These are phyloP conservation scores for Amphiprion clarkii DNA, from an alignment of 2,797 vertebrate genomes.

Conservation along the genomic window DNA sequence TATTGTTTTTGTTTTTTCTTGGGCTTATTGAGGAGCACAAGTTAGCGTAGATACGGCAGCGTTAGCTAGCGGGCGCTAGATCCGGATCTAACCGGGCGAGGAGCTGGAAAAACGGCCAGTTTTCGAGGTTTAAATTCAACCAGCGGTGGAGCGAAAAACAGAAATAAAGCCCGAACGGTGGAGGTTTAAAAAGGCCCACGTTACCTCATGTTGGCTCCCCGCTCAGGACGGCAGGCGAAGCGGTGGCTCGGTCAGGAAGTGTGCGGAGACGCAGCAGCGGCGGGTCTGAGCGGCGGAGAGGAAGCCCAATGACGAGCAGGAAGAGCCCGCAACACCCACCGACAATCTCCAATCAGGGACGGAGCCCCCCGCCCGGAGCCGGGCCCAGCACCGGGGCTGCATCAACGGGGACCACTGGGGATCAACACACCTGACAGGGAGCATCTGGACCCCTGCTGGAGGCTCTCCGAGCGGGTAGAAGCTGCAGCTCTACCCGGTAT, in stretches of 20 bases:
- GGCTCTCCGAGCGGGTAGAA: too few species aligned
- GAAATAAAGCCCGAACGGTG: background rate
- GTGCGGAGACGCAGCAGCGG: conserved; percentile 62
- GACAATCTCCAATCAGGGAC: conserved; percentile 82
- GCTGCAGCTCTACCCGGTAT: too few species aligned
- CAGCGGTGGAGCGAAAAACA: background rate
- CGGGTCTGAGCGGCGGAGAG: conserved; percentile 77
- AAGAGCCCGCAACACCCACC: conserved; percentile 75
- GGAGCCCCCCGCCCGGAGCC: conserved; percentile 62
- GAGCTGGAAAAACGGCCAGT: background rate
- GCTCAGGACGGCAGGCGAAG: conserved; percentile 51
- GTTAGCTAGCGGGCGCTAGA: conserved; percentile 43
- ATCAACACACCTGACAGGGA: too few species aligned
- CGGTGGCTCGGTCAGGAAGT: conserved; percentile 78
- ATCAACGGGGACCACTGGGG: too few species aligned
- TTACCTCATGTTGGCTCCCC: conserved; percentile 80
- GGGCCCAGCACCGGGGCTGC: too few species aligned
- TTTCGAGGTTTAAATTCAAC: background rate
- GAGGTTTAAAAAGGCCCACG: background rate
- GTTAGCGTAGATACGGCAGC: conserved; percentile 41
- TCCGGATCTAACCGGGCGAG: background rate
- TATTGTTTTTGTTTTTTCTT: background rate
- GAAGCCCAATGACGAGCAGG: conserved; percentile 80
- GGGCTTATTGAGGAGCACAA: conserved; percentile 13
- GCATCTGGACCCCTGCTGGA: too few species aligned